Evolutionary conservation across 1,140 invertebrate genomes (phyloP).

Genomic region (Eufriesea mexicana): DNA sequence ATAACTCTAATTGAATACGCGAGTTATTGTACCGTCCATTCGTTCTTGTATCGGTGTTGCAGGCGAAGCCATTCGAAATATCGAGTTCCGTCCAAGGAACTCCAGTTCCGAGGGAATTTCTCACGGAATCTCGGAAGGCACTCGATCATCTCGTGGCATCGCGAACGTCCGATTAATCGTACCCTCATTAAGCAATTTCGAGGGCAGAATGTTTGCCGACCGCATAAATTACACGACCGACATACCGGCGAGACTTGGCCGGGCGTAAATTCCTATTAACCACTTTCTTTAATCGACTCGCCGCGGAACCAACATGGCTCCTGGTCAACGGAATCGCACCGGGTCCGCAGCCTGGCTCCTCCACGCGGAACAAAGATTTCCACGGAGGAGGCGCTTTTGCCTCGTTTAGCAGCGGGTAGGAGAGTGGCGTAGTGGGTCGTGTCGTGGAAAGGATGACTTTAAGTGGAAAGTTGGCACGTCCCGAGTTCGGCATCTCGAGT

Average conservation of each 20-base stretch:
- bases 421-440: not conserved
- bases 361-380: not conserved
- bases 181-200: constrained; percentile 40
- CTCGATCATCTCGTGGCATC: constrained; percentile 7
- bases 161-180: constrained; percentile 31
- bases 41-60: not conserved
- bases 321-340: no score
- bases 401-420: no score
- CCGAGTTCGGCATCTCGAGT: not conserved
- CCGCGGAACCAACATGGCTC: no score
- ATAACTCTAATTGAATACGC: no score
- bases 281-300: constrained; percentile 33
- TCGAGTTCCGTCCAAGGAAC: not conserved
- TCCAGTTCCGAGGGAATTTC: not conserved
- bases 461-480: constrained; percentile 41
- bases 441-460: not conserved
- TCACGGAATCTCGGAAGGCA: not conserved
- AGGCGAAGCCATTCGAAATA: not conserved
- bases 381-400: not conserved
- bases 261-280: constrained; percentile 33
- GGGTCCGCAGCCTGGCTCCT: no score
- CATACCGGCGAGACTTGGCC: not conserved
- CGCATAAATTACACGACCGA: constrained; percentile 24
- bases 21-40: not conserved
- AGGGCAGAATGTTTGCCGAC: constrained; percentile 3